Conservation (phyloP, 2,888 invertebrate genomes). For the Ptilodon capucinus region DNA sequence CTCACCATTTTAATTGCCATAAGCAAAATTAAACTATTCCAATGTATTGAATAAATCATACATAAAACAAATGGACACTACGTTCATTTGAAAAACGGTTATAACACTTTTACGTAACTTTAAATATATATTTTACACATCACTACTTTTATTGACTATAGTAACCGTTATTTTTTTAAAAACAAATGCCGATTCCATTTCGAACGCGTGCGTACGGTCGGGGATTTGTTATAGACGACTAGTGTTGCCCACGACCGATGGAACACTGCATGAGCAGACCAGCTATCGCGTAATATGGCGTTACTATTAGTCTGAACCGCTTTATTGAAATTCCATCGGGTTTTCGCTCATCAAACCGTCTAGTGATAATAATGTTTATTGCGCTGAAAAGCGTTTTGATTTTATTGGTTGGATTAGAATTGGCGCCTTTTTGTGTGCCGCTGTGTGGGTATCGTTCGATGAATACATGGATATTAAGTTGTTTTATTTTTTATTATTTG, state of each 20-base stretch:
- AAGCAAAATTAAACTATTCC: slow-evolving; percentile 78
- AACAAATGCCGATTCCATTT: slow-evolving; percentile 35
- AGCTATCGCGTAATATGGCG: slow-evolving; percentile 25
- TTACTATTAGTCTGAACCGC: slow-evolving; percentile 39
- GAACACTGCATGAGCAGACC: slow-evolving; percentile 48
- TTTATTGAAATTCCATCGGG: slow-evolving; percentile 46
- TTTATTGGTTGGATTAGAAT: neutral
- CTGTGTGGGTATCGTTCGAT: neutral
- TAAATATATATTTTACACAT: slow-evolving; percentile 23
- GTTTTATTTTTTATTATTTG: too few relatives aligned
- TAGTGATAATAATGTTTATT: slow-evolving; percentile 16
- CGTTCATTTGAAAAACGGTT: slow-evolving; percentile 66
- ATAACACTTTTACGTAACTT: slow-evolving; percentile 51
- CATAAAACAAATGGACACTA: slow-evolving; percentile 74
- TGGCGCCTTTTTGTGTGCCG: neutral
- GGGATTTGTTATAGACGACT: slow-evolving; percentile 46
- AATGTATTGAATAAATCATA: slow-evolving; percentile 81
- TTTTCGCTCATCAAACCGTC: slow-evolving; percentile 45
- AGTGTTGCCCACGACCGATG: slow-evolving; percentile 45
- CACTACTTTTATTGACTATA: slow-evolving; percentile 18
- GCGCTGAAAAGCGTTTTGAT: neutral
- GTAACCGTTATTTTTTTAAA: slow-evolving; percentile 17
- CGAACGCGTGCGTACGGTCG: slow-evolving; percentile 34
- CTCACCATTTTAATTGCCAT: slow-evolving; percentile 80
- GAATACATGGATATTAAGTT: too few relatives aligned